Base-by-base conservation (phyloP, 2,888 invertebrate species). In the Microctonus brassicae region DNA sequence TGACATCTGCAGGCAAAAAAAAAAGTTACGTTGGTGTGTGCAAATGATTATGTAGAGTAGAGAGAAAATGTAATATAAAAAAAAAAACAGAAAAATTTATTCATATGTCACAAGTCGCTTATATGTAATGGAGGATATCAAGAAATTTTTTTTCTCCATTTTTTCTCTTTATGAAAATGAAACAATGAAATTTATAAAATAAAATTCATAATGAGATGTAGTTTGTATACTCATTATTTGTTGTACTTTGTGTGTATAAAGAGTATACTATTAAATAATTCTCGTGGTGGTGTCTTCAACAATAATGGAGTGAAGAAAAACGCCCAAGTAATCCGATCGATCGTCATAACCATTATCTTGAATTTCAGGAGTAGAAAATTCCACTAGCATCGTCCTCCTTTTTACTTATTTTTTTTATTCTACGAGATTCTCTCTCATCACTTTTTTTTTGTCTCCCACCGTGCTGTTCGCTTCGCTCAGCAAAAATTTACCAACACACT, bases 311-410 rank as follows among this genome's bases (percentile, higher is more conserved):
- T 13, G 11, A 26, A 22, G 42, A 62, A 39, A 62, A 42, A 62
- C 24, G 42, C 39, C 62, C 62, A 24, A 62, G 62, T n/a, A 62
- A 62, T 24, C 39, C 42, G 39, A 62, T 62, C 62, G 62, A 62
- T 62, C 42, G 39, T 62, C 39, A 62, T 62, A 42, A 62, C 62
- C 22, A 62, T 62, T 62, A 62, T 62, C 62, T 62, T 62, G 24
- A 62, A 62, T 39, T 62, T 42, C 24, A 39, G n/a, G 7, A 39
- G 47, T 47, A 47, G 13, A 17, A n/a, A 22, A 39, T 62, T 24
- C 24, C 34, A 62, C 62, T 39, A 36, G 2, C 26, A 60, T 72
- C 24, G 55, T 71, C 61, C 60, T 64, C 53, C 11, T 60, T 33
- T 29, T 47, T 47, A 7, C 24, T 55, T 26, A 20, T 55, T 60